phyloP scores from a whole-genome alignment of 37 sponge, comb jelly and placozoan genomes.

The Amphimedon queenslandica region DNA sequence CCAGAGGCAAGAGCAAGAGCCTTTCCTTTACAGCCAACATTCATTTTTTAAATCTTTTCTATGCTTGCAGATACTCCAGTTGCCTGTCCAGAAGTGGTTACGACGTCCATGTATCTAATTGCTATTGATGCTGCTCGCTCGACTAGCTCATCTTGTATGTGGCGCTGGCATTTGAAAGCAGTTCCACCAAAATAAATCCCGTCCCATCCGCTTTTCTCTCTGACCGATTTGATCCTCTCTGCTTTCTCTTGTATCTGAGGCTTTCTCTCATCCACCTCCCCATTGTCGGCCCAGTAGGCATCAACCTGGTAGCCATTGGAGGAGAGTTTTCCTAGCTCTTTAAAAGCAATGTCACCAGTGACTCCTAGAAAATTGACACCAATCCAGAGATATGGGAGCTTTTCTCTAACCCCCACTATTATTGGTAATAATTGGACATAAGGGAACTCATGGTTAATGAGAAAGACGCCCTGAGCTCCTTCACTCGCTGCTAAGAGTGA shows the following conservation, averaged over 20 bases:
- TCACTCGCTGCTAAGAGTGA: not conserved
- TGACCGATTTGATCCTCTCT: not conserved
- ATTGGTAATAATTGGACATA: slow-evolving; percentile 5
- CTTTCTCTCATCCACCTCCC: not conserved
- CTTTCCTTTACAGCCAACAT: not conserved
- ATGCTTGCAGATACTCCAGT: slow-evolving; percentile 17
- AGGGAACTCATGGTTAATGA: slow-evolving; percentile 25
- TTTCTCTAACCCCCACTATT: not conserved
- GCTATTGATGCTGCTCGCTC: slow-evolving; percentile 7
- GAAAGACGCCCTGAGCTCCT: slow-evolving; percentile 20
- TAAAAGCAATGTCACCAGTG: slow-evolving; percentile 2
- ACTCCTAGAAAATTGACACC: slow-evolving; percentile 25
- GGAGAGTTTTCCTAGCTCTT: slow-evolving; percentile 1
- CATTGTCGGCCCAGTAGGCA: slow-evolving; percentile 37
- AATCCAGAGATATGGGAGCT: slow-evolving; percentile 14
- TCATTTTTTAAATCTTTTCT: not conserved
- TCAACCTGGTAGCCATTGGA: slow-evolving; percentile 2
- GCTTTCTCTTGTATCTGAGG: not conserved
- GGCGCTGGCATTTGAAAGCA: slow-evolving; percentile 17
- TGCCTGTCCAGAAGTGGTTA: slow-evolving; percentile 14
- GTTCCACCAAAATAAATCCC: slow-evolving; percentile 30
- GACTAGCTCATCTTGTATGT: not conserved
- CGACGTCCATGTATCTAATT: slow-evolving; percentile 11
- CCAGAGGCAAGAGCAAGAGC: slow-evolving; percentile 20
- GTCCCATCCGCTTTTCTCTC: slow-evolving; percentile 5